Evolutionary conservation across 2,888 invertebrate genomes (phyloP), one percentile per base, ranked within the genome.

Genomic region (Drosophila lutescens): DNA sequence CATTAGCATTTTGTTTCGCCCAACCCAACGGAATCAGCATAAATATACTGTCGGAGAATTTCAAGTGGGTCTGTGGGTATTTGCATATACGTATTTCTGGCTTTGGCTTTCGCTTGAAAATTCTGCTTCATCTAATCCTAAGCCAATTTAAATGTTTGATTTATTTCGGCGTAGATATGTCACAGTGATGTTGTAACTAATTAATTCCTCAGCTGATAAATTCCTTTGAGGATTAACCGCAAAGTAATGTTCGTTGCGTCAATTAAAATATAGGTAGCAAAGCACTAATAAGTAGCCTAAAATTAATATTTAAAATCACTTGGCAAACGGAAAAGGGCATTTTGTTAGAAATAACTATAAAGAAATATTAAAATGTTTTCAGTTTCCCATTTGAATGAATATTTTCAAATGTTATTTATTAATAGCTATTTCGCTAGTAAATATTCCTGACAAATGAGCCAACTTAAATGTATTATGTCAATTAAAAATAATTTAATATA

Each of bases 1-100:
- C 66, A 66, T 66, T 66, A 70, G 66, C 66, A 66, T 66, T 69
- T 69, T 55, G 65, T 32, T 26, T 47, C 20, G 17, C 20, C 30
- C 30, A n/a, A 4, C 20, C 34, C 26, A 32, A 17, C 38, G 13
- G 32, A 67, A 67, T 71, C 43, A 38, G 60, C 50, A 71, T 59
- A 67, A 46, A 46, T 34, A 55, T 69, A 20, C 56, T 32, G 69
- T 20, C 38, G 23, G 26, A 34, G 34, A 38, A 69, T 20, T 23
- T 23, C 46, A 20, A 40, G 57, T 36, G 54, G 69, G 55, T 40
- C 13, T 47, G 65, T 23, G 32, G 2, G 10, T 34, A 60, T 62
- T 63, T 62, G 47, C 47, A 65, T 51, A 38, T 38, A 32, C 8
- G 46, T 68, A 8, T 43, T 34, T 54, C 36, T 15, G 23, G n/a